These are phyloP conservation scores for Vanessa atalanta DNA, from an alignment of 1,140 invertebrate genomes.

Conservation along the genomic window DNA sequence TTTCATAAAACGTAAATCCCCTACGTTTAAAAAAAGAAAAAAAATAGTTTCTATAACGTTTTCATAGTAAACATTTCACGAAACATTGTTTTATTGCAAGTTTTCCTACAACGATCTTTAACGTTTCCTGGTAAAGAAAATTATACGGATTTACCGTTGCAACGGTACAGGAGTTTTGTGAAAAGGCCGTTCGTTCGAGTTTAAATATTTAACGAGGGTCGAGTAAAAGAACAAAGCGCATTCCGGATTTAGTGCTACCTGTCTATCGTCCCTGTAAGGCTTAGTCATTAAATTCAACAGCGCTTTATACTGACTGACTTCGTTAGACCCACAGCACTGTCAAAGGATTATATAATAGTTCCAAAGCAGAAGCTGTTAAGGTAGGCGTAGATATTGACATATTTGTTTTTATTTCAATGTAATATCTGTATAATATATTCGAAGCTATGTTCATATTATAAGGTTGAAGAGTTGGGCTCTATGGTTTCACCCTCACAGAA, in stretches of 20 bases:
- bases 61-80: not conserved
- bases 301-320: conserved; percentile 37
- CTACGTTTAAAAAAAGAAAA: not conserved
- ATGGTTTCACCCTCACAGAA: no score
- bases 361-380: conserved; percentile 4
- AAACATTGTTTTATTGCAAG: conserved; percentile 14
- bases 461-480: no score
- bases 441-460: not conserved
- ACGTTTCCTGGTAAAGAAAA: conserved; percentile 9
- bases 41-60: not conserved
- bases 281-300: conserved; percentile 36
- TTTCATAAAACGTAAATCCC: no score
- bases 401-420: not conserved
- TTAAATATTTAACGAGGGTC: conserved; percentile 70
- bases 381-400: conserved; percentile 1
- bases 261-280: conserved; percentile 36
- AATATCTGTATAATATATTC: not conserved
- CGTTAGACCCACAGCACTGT: conserved; percentile 24
- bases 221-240: conserved; percentile 62
- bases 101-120: conserved; percentile 10
- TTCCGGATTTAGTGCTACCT: conserved; percentile 55
- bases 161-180: conserved; percentile 41
- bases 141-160: conserved; percentile 31
- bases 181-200: conserved; percentile 48
- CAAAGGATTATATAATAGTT: conserved; percentile 27